phyloP scores from a whole-genome alignment of 2,113 vertebrate species.

The Columbina picui region DNA sequence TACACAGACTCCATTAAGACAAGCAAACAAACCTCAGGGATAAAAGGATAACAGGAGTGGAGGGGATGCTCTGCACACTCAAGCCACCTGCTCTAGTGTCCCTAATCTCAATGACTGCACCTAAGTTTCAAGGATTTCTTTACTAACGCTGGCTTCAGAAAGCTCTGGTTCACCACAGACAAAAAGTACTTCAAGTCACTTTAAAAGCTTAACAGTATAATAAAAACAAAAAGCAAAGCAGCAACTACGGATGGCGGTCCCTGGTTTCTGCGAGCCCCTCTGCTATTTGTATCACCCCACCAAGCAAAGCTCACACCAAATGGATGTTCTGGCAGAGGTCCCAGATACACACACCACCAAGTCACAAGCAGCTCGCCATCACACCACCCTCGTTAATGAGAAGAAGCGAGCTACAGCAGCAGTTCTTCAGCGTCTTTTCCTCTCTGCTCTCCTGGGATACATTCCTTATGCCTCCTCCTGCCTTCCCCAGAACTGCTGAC shows the following conservation, averaged over 20 bases:
- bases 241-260: neutral
- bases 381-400: neutral
- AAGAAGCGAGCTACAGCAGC: neutral
- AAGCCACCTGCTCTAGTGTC: neutral
- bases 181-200: neutral
- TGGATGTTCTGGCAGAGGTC: conserved; percentile 28
- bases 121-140: neutral
- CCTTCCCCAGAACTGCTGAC: neutral
- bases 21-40: neutral
- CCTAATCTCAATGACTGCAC: neutral
- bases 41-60: neutral
- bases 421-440: neutral
- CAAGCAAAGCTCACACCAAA: neutral
- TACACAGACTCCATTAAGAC: neutral
- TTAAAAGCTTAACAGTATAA: neutral
- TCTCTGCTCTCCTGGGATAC: neutral
- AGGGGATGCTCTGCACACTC: neutral
- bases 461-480: neutral
- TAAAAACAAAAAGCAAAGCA: conserved; percentile 1
- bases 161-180: neutral
- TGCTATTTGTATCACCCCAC: neutral
- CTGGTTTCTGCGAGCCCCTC: neutral
- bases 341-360: neutral
- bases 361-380: neutral
- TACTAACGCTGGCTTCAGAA: neutral